Evolutionary conservation across 1,140 invertebrate genomes (phyloP).

Genomic region (Maniola jurtina): DNA sequence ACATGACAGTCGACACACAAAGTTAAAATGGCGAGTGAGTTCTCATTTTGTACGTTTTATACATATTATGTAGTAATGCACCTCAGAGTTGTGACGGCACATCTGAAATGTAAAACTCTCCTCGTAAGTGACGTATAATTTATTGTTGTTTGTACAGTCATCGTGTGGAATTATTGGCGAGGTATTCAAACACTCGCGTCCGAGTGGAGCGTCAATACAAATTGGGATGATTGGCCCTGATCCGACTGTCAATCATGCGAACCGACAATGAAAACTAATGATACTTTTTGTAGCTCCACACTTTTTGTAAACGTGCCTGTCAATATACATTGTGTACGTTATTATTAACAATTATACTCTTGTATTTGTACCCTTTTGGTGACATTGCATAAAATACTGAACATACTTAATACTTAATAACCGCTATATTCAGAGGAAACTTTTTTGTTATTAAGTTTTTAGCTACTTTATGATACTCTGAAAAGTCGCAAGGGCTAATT

Average conservation of each 20-base stretch:
- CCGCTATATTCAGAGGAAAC: too few species aligned
- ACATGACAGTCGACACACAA: too few species aligned
- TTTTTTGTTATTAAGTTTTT: too few species aligned
- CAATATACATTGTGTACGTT: constrained; percentile 30
- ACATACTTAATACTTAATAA: too few species aligned
- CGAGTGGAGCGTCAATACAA: constrained; percentile 49
- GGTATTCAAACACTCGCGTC: constrained; percentile 44
- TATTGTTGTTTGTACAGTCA: constrained; percentile 47
- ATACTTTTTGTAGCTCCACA: constrained; percentile 42
- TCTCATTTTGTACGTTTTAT: too few species aligned
- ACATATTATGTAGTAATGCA: too few species aligned
- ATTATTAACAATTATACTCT: constrained; percentile 26
- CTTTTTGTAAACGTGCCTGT: constrained; percentile 32
- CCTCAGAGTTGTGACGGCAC: background rate
- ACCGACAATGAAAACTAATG: constrained; percentile 63
- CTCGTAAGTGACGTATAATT: constrained; percentile 31
- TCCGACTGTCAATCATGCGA: constrained; percentile 64
- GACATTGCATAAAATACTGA: constrained; percentile 8
- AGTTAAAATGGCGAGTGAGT: too few species aligned
- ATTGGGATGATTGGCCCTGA: constrained; percentile 57
- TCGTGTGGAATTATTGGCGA: constrained; percentile 46
- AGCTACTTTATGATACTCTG: too few species aligned
- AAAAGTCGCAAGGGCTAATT: too few species aligned
- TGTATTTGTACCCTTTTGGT: constrained; percentile 2
- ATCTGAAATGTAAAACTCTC: constrained; percentile 8